Evolutionary conservation across 2,113 vertebrate species (phyloP).

Genomic region (Sigmodon hispidus): DNA sequence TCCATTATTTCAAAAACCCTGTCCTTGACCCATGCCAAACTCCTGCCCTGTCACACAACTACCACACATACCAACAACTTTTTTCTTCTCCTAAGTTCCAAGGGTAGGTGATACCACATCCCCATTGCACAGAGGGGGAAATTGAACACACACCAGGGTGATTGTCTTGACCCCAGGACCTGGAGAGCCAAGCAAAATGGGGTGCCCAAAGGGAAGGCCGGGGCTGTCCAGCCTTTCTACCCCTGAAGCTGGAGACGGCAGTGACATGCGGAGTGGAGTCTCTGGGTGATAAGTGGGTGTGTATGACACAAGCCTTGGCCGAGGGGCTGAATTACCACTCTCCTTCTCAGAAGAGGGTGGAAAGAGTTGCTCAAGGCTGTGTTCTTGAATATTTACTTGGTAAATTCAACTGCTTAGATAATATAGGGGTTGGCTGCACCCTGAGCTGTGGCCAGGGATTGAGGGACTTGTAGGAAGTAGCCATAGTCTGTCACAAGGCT

Average conservation of each 20-base stretch:
- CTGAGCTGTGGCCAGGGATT: background rate
- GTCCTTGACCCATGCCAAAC: rapidly evolving
- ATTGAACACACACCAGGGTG: background rate
- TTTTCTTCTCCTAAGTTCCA: background rate
- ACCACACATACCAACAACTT: background rate
- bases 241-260: too few species aligned
- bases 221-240: background rate
- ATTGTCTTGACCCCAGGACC: background rate
- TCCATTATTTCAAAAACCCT: rapidly evolving
- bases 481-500: background rate
- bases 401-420: too few species aligned
- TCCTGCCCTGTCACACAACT: background rate
- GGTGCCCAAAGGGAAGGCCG: background rate
- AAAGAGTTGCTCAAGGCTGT: too few species aligned
- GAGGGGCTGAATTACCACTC: background rate
- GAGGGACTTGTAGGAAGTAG: background rate
- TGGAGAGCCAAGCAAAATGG: background rate
- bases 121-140: background rate
- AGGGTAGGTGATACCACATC: background rate
- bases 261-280: background rate
- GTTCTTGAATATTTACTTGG: background rate
- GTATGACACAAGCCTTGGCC: background rate
- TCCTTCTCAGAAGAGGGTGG: background rate
- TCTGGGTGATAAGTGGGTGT: background rate
- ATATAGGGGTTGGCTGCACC: too few species aligned